Evolutionary conservation across 2,113 vertebrate genomes (phyloP).

Genomic region (Spizaetus ornatus): DNA sequence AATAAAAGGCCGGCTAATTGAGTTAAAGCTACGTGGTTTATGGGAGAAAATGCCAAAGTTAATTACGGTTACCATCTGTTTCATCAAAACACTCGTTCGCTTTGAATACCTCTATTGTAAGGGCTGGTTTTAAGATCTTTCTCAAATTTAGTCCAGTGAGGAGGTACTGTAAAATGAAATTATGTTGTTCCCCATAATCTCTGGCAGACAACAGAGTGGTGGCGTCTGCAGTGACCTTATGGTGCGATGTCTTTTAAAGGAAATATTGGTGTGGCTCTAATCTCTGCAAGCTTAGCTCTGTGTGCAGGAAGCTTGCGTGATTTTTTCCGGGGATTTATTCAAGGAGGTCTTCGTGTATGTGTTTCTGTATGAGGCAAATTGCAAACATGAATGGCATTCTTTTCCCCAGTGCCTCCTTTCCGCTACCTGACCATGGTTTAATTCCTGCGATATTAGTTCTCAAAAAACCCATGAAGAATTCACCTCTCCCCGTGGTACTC

Average conservation of each 20-base stretch:
- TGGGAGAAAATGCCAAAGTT: conserved; percentile 15
- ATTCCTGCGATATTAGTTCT: background rate
- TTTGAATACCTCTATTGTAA: conserved; percentile 17
- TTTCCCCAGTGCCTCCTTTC: background rate
- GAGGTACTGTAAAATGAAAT: background rate
- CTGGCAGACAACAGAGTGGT: background rate
- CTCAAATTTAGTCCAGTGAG: background rate
- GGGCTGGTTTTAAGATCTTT: conserved; percentile 15
- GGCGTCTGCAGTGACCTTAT: conserved; percentile 1
- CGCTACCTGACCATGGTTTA: background rate
- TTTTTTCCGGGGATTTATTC: background rate
- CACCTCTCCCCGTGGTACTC: background rate
- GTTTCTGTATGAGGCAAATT: background rate
- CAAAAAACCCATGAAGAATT: background rate
- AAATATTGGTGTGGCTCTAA: background rate
- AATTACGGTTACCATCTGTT: conserved; percentile 48
- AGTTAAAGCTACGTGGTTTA: conserved; percentile 6
- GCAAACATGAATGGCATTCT: background rate
- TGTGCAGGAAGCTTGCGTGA: background rate
- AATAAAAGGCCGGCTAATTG: background rate
- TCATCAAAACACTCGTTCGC: background rate
- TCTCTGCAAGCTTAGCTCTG: background rate
- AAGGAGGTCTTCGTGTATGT: background rate
- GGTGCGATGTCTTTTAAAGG: background rate
- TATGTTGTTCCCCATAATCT: background rate